Conservation (phyloP, 2,888 invertebrate species). For the Serrognathus titanus region DNA sequence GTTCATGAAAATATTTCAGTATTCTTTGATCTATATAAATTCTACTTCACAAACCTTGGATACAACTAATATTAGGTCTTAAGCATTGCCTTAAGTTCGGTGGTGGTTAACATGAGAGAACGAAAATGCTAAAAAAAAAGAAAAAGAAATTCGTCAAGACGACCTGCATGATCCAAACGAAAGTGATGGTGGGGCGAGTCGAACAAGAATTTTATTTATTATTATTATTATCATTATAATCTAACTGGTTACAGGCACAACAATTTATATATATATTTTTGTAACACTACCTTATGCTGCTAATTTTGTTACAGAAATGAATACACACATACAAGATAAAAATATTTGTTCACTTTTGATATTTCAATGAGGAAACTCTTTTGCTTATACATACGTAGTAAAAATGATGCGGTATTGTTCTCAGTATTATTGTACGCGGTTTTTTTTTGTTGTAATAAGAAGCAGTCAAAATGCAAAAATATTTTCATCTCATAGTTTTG, state of each 20-base stretch:
- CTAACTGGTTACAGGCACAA: slow-evolving; percentile 43
- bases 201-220: background rate
- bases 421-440: slow-evolving; percentile 10
- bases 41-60: slow-evolving; percentile 23
- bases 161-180: background rate
- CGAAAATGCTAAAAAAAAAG: too few relatives aligned
- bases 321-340: background rate
- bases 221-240: background rate
- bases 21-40: slow-evolving; percentile 20
- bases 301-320: background rate
- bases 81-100: slow-evolving; percentile 2
- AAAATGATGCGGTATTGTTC: slow-evolving; percentile 8
- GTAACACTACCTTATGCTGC: background rate
- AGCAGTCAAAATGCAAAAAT: background rate
- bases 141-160: too few relatives aligned
- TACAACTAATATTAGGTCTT: slow-evolving; percentile 20
- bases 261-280: slow-evolving; percentile 24
- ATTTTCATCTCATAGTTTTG: background rate
- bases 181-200: background rate
- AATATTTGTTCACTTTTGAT: slow-evolving; percentile 1
- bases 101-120: background rate
- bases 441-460: background rate
- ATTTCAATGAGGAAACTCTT: background rate
- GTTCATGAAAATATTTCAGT: slow-evolving; percentile 45
- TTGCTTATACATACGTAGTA: too few relatives aligned